Evolutionary conservation across 1,140 invertebrate species (phyloP).

Genomic region (Wiebesia pumilae): DNA sequence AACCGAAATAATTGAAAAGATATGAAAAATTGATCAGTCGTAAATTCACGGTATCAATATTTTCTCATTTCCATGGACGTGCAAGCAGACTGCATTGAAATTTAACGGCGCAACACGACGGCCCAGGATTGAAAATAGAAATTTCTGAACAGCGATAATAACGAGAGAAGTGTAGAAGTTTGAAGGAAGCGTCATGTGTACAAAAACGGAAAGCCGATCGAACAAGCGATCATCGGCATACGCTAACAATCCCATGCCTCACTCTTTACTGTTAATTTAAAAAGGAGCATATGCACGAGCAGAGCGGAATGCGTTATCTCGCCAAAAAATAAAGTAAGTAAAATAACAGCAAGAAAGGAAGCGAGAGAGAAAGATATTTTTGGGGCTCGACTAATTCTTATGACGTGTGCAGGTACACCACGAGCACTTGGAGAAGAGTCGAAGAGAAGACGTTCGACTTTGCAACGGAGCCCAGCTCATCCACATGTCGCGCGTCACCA

Average conservation of each 20-base stretch:
- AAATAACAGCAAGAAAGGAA: neutral
- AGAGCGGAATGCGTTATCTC: slow-evolving; percentile 23
- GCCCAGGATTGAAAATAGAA: slow-evolving; percentile 26
- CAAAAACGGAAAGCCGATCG: slow-evolving; percentile 15
- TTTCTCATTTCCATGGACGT: neutral
- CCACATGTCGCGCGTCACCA: too few relatives aligned
- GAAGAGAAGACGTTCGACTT: too few relatives aligned
- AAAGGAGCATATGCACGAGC: neutral
- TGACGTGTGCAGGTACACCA: neutral
- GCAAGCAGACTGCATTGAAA: neutral
- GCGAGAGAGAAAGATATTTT: neutral
- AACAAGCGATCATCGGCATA: neutral
- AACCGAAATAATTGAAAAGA: too few relatives aligned
- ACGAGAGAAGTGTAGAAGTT: neutral
- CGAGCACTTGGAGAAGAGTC: too few relatives aligned
- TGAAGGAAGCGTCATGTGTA: too few relatives aligned
- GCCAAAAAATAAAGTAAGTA: too few relatives aligned
- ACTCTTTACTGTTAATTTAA: too few relatives aligned
- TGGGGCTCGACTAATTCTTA: slow-evolving; percentile 28
- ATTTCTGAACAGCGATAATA: slow-evolving; percentile 7
- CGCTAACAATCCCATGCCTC: neutral
- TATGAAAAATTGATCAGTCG: too few relatives aligned
- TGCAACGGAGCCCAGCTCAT: too few relatives aligned
- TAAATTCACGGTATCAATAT: neutral
- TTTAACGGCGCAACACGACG: neutral